A percentile compares a stretch with the other conserved stretches of the same genome.
These are phyloP conservation scores for Drosophila pegasa DNA, from an alignment of 2,888 invertebrate species.

Conservation along the genomic window DNA sequence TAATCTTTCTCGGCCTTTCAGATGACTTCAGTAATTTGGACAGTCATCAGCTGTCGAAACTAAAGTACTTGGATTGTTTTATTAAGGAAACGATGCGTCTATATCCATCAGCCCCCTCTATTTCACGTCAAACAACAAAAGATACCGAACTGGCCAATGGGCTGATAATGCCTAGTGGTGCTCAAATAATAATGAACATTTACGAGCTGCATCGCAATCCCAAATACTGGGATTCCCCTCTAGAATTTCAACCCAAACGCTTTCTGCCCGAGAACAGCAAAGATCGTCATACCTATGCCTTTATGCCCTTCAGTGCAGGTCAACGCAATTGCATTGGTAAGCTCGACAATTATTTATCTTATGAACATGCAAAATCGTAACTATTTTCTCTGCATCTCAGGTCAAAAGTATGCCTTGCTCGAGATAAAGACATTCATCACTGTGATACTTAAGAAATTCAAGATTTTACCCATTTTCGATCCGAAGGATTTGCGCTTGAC, in stretches of 20 bases:
- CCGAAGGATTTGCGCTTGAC: slow-evolving; percentile 42
- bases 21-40: slow-evolving; percentile 65
- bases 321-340: slow-evolving; percentile 83
- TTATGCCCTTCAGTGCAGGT: slow-evolving; percentile 83
- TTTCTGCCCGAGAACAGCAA: slow-evolving; percentile 85
- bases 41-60: slow-evolving; percentile 45
- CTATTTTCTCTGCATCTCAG: slow-evolving; percentile 10
- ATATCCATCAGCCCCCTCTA: slow-evolving; percentile 88
- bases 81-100: slow-evolving; percentile 84
- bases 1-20: not conserved
- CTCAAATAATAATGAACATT: slow-evolving; percentile 70
- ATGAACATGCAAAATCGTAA: too few relatives aligned
- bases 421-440: slow-evolving; percentile 77
- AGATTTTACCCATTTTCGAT: slow-evolving; percentile 52
- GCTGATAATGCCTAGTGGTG: slow-evolving; percentile 68
- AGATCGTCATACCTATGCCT: slow-evolving; percentile 77
- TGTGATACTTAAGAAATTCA: slow-evolving; percentile 64
- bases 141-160: slow-evolving; percentile 70
- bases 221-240: slow-evolving; percentile 71
- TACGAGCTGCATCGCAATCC: slow-evolving; percentile 77
- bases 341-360: too few relatives aligned
- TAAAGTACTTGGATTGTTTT: slow-evolving; percentile 67
- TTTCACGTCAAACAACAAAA: slow-evolving; percentile 86
- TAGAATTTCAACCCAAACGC: slow-evolving; percentile 78
- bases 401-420: slow-evolving; percentile 78